These are phyloP conservation scores for Diceros bicornis DNA, from an alignment of 2,797 vertebrate species.

Conservation along the genomic window DNA sequence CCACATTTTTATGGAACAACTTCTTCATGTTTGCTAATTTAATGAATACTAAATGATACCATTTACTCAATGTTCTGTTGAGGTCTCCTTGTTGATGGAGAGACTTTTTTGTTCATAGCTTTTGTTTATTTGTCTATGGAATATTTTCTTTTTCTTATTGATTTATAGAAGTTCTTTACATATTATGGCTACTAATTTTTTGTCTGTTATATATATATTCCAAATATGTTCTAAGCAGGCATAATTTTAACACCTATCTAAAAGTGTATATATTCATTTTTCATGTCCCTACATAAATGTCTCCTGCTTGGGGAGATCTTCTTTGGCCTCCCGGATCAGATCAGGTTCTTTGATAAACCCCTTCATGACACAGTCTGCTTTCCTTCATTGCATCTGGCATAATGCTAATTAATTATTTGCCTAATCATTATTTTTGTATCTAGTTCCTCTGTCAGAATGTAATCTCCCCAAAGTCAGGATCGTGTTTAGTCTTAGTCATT, in stretches of 20 bases:
- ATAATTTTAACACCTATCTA: background rate
- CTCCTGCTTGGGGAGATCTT: background rate
- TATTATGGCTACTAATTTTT: background rate
- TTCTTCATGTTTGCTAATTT: conserved; percentile 20
- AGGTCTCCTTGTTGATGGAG: background rate
- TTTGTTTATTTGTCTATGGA: background rate
- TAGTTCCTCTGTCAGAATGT: background rate
- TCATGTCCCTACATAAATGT: background rate
- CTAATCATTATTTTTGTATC: conserved; percentile 14
- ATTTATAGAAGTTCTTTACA: conserved; percentile 16
- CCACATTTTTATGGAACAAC: background rate
- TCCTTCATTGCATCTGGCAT: background rate
- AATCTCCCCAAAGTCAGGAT: background rate
- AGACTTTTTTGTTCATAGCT: background rate
- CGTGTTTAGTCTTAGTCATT: background rate
- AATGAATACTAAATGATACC: background rate
- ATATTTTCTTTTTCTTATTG: conserved; percentile 38
- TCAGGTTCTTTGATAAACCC: background rate
- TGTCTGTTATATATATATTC: background rate
- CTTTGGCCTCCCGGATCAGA: background rate
- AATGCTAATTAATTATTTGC: conserved; percentile 1
- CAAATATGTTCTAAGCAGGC: background rate
- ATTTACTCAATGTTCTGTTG: background rate
- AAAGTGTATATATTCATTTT: background rate
- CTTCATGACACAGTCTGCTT: background rate